Evolutionary conservation across 2,888 invertebrate species (phyloP).

Genomic region (Lepetodrilus schrolli): DNA sequence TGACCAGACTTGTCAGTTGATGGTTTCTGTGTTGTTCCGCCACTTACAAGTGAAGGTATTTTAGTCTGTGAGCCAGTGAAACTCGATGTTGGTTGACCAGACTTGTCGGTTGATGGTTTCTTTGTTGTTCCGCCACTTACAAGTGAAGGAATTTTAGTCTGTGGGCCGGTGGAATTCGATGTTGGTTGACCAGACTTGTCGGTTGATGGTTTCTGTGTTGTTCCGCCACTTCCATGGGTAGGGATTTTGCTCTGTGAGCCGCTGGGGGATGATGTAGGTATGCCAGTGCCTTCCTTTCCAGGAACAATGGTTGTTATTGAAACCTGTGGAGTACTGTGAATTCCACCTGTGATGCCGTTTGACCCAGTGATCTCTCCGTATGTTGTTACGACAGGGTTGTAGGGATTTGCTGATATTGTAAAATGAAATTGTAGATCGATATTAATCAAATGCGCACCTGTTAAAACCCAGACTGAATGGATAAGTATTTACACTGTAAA

Average conservation of each 20-base stretch:
- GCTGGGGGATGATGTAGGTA: not conserved
- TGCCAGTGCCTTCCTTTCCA: not conserved
- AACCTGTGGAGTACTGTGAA: not conserved
- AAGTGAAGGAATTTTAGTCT: slow-evolving; percentile 3
- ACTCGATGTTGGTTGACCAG: slow-evolving; percentile 24
- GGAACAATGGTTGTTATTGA: not conserved
- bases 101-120: not conserved
- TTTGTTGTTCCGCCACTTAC: slow-evolving; percentile 5
- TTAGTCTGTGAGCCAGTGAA: not conserved
- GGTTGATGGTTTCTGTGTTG: not conserved
- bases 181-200: slow-evolving; percentile 13
- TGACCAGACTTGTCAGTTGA: slow-evolving; percentile 25
- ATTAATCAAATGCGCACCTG: no score
- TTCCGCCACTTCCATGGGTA: not conserved
- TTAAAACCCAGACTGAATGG: no score
- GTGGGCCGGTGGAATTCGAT: not conserved
- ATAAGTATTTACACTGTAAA: no score
- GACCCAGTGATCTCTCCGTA: not conserved
- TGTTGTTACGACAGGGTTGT: slow-evolving; percentile 6
- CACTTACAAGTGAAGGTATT: slow-evolving; percentile 21
- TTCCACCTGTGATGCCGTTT: not conserved
- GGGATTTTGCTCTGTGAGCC: not conserved
- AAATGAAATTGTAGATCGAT: not conserved
- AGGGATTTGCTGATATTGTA: not conserved
- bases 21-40: not conserved